These are phyloP conservation scores for Aleiodes alternator DNA, from an alignment of 2,888 invertebrate genomes.

Conservation along the genomic window DNA sequence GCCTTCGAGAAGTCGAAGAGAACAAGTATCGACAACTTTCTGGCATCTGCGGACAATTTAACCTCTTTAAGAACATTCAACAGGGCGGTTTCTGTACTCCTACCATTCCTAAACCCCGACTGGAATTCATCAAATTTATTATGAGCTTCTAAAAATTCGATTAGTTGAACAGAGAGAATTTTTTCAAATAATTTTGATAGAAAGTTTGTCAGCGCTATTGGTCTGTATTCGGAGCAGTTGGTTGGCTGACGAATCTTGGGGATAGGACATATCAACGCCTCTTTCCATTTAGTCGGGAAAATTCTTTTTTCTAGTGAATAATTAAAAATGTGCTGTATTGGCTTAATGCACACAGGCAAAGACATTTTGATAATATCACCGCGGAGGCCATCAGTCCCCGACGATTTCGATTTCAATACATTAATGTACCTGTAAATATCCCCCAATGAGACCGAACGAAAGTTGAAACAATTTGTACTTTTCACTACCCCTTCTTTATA, in stretches of 20 bases:
- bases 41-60: conserved; percentile 54
- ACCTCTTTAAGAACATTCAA: conserved; percentile 59
- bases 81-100: conserved; percentile 57
- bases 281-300: no score
- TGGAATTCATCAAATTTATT: background rate
- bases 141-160: background rate
- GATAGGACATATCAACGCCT: background rate
- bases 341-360: no score
- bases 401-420: no score
- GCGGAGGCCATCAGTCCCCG: no score
- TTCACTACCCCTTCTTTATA: no score
- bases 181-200: background rate
- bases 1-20: conserved; percentile 63
- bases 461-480: no score
- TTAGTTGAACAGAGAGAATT: background rate
- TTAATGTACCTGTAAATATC: no score
- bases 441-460: no score
- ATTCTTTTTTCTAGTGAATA: no score
- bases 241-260: background rate
- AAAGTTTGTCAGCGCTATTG: background rate
- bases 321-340: no score
- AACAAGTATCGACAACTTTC: conserved; percentile 53
- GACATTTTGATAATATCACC: no score
- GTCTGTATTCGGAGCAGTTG: background rate
- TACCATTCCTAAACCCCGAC: background rate